A percentile compares a stretch with the other conserved stretches of the same genome.
Evolutionary conservation across 1,140 invertebrate species (phyloP).

Genomic region (Eufriesea mexicana): DNA sequence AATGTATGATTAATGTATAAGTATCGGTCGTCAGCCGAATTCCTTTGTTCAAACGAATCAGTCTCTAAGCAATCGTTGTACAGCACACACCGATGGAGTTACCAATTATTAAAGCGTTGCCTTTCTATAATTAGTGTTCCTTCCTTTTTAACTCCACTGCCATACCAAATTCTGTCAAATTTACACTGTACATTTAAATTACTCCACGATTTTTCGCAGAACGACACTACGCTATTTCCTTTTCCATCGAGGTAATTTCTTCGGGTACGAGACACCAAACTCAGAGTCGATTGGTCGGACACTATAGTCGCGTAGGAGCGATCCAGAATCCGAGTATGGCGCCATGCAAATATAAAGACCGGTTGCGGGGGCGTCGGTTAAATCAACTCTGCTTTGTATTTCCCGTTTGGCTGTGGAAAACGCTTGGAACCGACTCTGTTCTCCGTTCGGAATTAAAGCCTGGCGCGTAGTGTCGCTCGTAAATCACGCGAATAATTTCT

Average conservation of each 20-base stretch:
- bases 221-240: not conserved
- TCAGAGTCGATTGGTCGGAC: not conserved
- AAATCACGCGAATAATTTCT: not conserved
- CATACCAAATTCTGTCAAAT: too few species aligned
- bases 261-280: not conserved
- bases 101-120: too few species aligned
- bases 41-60: too few species aligned
- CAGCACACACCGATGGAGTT: too few species aligned
- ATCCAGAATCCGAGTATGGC: slow-evolving; percentile 20
- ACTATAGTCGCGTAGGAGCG: not conserved
- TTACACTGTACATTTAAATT: too few species aligned
- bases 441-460: not conserved
- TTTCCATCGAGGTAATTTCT: not conserved
- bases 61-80: too few species aligned
- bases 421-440: not conserved
- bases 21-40: too few species aligned
- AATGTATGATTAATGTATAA: too few species aligned
- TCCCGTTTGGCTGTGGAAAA: not conserved
- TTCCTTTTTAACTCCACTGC: too few species aligned
- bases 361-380: slow-evolving; percentile 27
- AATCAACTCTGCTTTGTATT: slow-evolving; percentile 23
- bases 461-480: not conserved
- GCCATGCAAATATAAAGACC: slow-evolving; percentile 28
- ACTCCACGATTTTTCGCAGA: too few species aligned
- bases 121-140: too few species aligned